Evolutionary conservation across 64 coral and sea anemone species (phyloP).

Genomic region (Astreopora myriophthalma): DNA sequence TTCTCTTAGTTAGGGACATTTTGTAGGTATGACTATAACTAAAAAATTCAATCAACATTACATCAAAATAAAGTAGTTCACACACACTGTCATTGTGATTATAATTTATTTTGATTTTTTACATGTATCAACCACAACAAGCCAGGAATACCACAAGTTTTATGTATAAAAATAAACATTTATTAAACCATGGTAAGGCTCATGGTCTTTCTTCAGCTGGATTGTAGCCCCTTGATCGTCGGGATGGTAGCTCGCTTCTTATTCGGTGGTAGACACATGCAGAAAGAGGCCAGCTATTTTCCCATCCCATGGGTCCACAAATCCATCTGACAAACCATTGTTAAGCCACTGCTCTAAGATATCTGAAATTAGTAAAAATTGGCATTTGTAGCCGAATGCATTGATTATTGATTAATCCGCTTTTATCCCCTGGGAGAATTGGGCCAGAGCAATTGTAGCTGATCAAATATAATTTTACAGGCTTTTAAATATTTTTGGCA

Average conservation of each 20-base stretch:
- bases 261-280: slow-evolving; percentile 68
- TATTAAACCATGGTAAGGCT: slow-evolving; percentile 1
- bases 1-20: background rate
- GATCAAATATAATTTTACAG: background rate
- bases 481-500: background rate
- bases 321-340: slow-evolving; percentile 67
- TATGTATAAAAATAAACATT: background rate
- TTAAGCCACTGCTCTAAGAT: slow-evolving; percentile 75
- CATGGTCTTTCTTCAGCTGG: background rate
- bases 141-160: slow-evolving; percentile 14
- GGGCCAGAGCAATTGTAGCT: background rate
- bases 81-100: background rate
- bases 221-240: slow-evolving; percentile 3
- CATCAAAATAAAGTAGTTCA: background rate
- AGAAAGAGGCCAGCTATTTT: slow-evolving; percentile 64
- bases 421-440: background rate
- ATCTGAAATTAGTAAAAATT: slow-evolving; percentile 40
- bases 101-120: background rate
- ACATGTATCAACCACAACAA: background rate
- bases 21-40: no score
- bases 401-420: background rate
- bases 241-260: slow-evolving; percentile 6
- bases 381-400: background rate
- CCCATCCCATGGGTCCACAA: slow-evolving; percentile 71
- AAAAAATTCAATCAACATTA: no score